Evolutionary conservation across 2,888 invertebrate species (phyloP).

Genomic region (Andrena praecox): DNA sequence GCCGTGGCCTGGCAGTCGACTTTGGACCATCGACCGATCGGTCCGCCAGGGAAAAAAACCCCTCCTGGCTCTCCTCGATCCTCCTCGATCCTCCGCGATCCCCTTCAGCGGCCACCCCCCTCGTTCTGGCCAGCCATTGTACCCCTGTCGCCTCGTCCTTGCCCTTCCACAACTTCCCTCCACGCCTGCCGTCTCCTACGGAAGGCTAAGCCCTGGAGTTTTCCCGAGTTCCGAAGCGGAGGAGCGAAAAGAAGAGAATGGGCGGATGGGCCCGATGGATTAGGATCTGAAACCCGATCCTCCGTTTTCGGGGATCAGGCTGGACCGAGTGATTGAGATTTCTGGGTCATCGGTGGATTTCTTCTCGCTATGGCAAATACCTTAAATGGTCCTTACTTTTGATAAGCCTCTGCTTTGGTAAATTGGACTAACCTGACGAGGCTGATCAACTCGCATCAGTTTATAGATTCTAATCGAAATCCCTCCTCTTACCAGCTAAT

Average conservation of each 20-base stretch:
- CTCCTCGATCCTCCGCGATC: not conserved
- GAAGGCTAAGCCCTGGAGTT: too few relatives aligned
- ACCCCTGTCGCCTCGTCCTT: constrained; percentile 1
- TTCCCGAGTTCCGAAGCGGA: too few relatives aligned
- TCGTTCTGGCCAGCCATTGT: not conserved
- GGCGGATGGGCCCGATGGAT: too few relatives aligned
- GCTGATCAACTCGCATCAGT: not conserved
- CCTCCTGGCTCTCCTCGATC: not conserved
- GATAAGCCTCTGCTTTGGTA: too few relatives aligned
- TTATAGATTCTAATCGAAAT: too few relatives aligned
- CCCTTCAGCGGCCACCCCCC: too few relatives aligned
- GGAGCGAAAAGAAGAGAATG: too few relatives aligned
- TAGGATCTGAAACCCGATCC: not conserved
- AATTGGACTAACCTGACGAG: too few relatives aligned
- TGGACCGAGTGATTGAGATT: not conserved
- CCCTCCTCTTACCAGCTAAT: not conserved
- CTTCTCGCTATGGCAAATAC: too few relatives aligned
- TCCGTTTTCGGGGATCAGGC: not conserved
- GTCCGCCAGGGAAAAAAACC: constrained; percentile 22
- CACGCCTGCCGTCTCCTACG: too few relatives aligned
- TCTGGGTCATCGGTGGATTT: not conserved
- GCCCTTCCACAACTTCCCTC: too few relatives aligned
- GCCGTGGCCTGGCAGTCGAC: constrained; percentile 76
- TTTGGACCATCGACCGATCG: constrained; percentile 79
- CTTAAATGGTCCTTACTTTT: too few relatives aligned